These are phyloP conservation scores for Tuberolachnus salignus DNA, from an alignment of 2,888 invertebrate genomes.

Conservation along the genomic window DNA sequence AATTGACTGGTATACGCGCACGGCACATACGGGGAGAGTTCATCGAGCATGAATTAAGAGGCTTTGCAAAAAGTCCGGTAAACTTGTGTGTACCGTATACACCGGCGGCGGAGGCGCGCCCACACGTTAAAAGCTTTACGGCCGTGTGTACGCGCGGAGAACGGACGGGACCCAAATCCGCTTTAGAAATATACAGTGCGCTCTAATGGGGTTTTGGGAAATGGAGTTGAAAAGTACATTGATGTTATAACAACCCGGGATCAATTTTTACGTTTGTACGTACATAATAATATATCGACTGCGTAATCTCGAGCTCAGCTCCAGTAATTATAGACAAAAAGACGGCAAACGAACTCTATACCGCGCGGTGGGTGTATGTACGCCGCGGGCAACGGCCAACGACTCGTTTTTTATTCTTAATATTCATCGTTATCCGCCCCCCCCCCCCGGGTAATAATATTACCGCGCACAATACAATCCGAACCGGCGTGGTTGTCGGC, in stretches of 20 bases:
- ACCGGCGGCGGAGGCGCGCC: neutral
- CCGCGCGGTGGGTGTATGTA: too few species aligned
- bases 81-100: slow-evolving; percentile 6
- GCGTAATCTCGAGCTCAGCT: too few species aligned
- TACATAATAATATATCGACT: too few species aligned
- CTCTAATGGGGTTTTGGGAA: slow-evolving; percentile 53
- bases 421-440: too few species aligned
- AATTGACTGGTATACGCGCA: slow-evolving; percentile 26
- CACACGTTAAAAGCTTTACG: slow-evolving; percentile 43
- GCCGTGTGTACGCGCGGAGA: neutral
- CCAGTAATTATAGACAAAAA: too few species aligned
- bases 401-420: too few species aligned
- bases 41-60: slow-evolving; percentile 56
- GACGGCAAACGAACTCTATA: too few species aligned
- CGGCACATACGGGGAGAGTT: slow-evolving; percentile 25
- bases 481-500: too few species aligned
- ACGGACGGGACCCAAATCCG: slow-evolving; percentile 46
- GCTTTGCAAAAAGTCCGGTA: slow-evolving; percentile 54
- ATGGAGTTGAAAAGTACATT: slow-evolving; percentile 53
- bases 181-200: slow-evolving; percentile 44
- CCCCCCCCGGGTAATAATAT: too few species aligned
- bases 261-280: slow-evolving; percentile 14
- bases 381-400: too few species aligned
- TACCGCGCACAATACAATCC: too few species aligned
- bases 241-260: slow-evolving; percentile 42